A percentile compares a stretch with the other conserved stretches of the same genome.
These are phyloP conservation scores for Micronycteris hirsuta DNA, from an alignment of 2,113 vertebrate species.

Conservation along the genomic window DNA sequence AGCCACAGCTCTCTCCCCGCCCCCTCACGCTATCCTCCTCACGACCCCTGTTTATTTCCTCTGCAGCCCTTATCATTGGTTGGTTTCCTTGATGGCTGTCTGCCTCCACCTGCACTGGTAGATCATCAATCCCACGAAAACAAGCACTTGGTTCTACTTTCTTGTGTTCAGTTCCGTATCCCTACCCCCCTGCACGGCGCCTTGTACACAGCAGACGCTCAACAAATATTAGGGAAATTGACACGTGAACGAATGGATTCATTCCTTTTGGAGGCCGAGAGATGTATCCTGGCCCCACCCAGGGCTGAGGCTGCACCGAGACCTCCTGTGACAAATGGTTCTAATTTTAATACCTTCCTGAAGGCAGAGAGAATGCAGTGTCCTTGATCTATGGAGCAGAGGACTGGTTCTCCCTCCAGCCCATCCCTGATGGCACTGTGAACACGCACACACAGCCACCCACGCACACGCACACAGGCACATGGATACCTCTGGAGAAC, in stretches of 20 bases:
- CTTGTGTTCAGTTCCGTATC: neutral
- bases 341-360: constrained; percentile 61
- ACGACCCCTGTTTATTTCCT: neutral
- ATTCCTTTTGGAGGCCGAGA: constrained; percentile 37
- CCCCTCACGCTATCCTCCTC: too few species aligned
- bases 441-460: neutral
- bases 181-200: neutral
- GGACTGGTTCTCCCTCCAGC: neutral
- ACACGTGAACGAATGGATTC: constrained; percentile 9
- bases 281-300: constrained; percentile 39
- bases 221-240: neutral
- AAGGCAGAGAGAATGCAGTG: neutral
- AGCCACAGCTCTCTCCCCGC: neutral
- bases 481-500: neutral
- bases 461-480: fast-evolving
- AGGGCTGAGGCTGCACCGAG: constrained; percentile 39
- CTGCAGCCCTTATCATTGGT: neutral
- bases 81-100: neutral
- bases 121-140: neutral
- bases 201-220: neutral
- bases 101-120: neutral
- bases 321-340: constrained; percentile 65
- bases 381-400: neutral
- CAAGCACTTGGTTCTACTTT: neutral
- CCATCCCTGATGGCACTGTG: neutral